These are phyloP conservation scores for Pristiophorus japonicus DNA, from an alignment of 2,113 vertebrate genomes.

Conservation along the genomic window DNA sequence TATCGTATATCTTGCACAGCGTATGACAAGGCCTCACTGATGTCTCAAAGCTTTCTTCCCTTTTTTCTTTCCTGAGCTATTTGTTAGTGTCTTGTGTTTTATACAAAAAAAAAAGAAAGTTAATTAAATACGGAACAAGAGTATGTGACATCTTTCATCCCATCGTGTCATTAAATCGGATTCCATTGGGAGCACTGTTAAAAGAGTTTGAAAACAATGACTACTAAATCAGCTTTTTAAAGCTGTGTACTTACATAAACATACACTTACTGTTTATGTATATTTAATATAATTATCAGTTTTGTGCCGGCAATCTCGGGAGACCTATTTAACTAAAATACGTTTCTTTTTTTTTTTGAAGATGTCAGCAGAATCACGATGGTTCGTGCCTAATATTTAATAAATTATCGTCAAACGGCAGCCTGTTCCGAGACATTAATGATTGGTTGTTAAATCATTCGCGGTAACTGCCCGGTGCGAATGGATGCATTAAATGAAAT, in stretches of 20 bases:
- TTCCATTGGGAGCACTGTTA: slow-evolving; percentile 92
- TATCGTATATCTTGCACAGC: slow-evolving; percentile 69
- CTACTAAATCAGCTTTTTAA: slow-evolving; percentile 98
- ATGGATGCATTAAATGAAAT: background rate
- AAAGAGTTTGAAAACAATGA: slow-evolving; percentile 95
- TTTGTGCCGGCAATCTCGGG: slow-evolving; percentile 81
- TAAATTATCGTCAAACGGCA: slow-evolving; percentile 67
- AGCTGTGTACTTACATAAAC: slow-evolving; percentile 95
- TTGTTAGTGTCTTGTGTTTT: slow-evolving; percentile 89
- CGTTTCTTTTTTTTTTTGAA: slow-evolving; percentile 76
- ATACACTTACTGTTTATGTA: slow-evolving; percentile 97
- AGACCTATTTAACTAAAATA: slow-evolving; percentile 78
- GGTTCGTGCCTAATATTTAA: slow-evolving; percentile 68
- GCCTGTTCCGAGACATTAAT: slow-evolving; percentile 10
- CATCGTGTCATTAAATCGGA: slow-evolving; percentile 98
- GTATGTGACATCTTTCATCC: slow-evolving; percentile 97
- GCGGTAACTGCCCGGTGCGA: background rate
- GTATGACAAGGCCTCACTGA: slow-evolving; percentile 79
- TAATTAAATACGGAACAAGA: slow-evolving; percentile 99
- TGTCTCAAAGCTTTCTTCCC: slow-evolving; percentile 62
- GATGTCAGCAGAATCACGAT: slow-evolving; percentile 94
- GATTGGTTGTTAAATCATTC: background rate
- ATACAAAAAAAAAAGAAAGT: slow-evolving; percentile 98
- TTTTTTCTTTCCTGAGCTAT: slow-evolving; percentile 72
- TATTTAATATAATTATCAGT: slow-evolving; percentile 99